Evolutionary conservation across 2,888 invertebrate genomes (phyloP).

Genomic region (Drosophila tanythrix): DNA sequence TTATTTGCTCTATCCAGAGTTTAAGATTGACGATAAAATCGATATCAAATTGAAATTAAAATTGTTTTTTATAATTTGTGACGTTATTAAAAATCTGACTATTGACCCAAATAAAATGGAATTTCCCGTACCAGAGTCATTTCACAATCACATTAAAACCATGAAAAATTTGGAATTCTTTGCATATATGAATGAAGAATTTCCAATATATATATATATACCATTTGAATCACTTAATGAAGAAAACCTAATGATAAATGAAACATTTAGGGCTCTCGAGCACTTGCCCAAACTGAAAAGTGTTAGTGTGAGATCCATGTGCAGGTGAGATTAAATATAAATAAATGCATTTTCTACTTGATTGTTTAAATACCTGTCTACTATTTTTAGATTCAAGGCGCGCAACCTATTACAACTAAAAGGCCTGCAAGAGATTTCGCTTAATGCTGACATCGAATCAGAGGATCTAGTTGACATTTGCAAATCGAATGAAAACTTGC

Average conservation of each 20-base stretch:
- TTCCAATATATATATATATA: background rate
- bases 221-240: too few species aligned
- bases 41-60: slow-evolving; percentile 9
- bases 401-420: slow-evolving; percentile 10
- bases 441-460: slow-evolving; percentile 13
- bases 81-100: slow-evolving; percentile 18
- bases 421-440: slow-evolving; percentile 19
- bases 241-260: background rate
- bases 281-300: slow-evolving; percentile 19
- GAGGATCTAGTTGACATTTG: slow-evolving; percentile 35
- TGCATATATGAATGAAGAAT: slow-evolving; percentile 19
- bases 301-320: slow-evolving; percentile 17
- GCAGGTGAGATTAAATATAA: slow-evolving; percentile 14
- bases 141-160: slow-evolving; percentile 14
- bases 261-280: slow-evolving; percentile 15
- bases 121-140: background rate
- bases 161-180: slow-evolving; percentile 35
- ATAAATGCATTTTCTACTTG: background rate
- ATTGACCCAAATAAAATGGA: background rate
- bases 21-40: slow-evolving; percentile 1
- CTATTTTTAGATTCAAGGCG: slow-evolving; percentile 15
- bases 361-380: background rate
- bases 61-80: slow-evolving; percentile 22
- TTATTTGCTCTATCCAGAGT: slow-evolving; percentile 22
- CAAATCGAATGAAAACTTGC: slow-evolving; percentile 29